phyloP scores from a whole-genome alignment of 2,113 vertebrate species.

The Oryctolagus cuniculus region mOryCun1.1 NC_091432.1:135284501-135285000 shows the following conservation, averaged over 20 bases:
- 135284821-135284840: neutral
- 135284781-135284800: slow-evolving; percentile 9
- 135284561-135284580: slow-evolving; percentile 57
- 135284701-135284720: neutral
- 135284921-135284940: neutral
- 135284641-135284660: neutral
- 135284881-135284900: neutral
- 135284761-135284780: neutral
- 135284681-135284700: neutral
- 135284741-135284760: neutral
- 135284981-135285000: neutral
- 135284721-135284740: neutral
- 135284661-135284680: neutral
- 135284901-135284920: neutral
- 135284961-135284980: neutral
- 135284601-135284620: neutral
- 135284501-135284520: slow-evolving; percentile 61
- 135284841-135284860: neutral
- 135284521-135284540: slow-evolving; percentile 62
- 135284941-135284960: neutral
- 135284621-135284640: neutral
- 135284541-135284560: slow-evolving; percentile 39
- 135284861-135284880: neutral
- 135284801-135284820: neutral
- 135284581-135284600: neutral